Percentiles rank a stretch among this genome's conserved stretches.
phyloP scores from a whole-genome alignment of 2,888 invertebrate genomes.

The Nephrotoma appendiculata region DNA sequence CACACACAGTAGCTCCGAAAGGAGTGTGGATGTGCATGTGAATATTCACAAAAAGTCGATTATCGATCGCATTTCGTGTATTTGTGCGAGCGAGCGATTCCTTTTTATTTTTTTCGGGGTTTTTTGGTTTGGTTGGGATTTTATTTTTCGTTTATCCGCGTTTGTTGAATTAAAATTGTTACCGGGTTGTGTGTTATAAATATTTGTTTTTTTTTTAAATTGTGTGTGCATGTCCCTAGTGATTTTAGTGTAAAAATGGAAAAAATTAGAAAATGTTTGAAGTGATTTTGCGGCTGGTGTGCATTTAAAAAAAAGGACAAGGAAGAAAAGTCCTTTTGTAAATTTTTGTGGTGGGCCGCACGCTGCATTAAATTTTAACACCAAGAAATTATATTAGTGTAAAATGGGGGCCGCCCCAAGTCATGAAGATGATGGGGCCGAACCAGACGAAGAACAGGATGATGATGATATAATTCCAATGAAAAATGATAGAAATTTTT shows the following conservation, averaged over 20 bases:
- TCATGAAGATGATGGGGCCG: conserved; percentile 2
- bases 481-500: neutral
- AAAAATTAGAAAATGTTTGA: neutral
- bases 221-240: neutral
- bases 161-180: neutral
- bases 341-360: neutral
- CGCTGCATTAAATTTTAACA: neutral
- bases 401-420: conserved; percentile 4
- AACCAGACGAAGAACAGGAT: conserved; percentile 4
- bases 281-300: neutral
- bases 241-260: neutral
- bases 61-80: neutral
- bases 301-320: neutral
- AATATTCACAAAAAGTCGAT: neutral
- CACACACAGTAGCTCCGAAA: neutral
- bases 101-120: neutral
- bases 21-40: neutral
- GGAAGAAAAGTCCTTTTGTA: neutral
- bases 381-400: neutral
- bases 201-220: neutral
- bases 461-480: conserved; percentile 5
- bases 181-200: neutral
- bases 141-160: neutral
- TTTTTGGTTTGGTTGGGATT: neutral
- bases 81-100: neutral